Base-by-base conservation (phyloP, 2,797 vertebrate genomes). In the Rhynchotus rufescens region DNA sequence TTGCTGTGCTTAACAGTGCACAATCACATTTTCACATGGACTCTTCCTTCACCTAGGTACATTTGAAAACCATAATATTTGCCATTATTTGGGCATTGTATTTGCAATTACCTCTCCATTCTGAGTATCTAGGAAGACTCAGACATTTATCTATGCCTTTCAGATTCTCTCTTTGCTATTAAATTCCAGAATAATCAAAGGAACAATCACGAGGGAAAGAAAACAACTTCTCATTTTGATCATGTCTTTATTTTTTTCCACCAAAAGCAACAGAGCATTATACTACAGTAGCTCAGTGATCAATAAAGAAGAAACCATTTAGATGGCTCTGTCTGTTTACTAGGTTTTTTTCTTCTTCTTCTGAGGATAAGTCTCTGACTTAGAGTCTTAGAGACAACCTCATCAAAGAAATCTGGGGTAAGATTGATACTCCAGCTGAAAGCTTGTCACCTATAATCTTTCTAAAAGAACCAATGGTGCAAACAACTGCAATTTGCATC, bases 221-320 rank as follows among this genome's bases (percentile, higher is more conserved):
- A 75, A 74, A 42, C 32, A 14, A 68, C 67, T 89, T 86, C 80
- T 80, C 57, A 32, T 69, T 9, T 52, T 51, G 23, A 36, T 78
- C 34, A 17, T 44, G 65, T 34, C 36, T 28, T 21, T 34, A 36
- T 4, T 3, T 40, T 44, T n/a, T 28, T 40, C 28, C 4, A 2
- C 30, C 23, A 30, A 81, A 86, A 84, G 30, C 38, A 74, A 34
- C 57, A 86, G 57, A 88, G 77, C 84, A 74, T 28, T 91, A 32
- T 78, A 78, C 30, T 68, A 42, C 42, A 61, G 90, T 88, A 66
- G 42, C 47, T 60, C 69, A 54, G 34, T 83, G 86, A 87, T 90
- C 92, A 93, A 89, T 93, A 93, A 89, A 88, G 68, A 54, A 86
- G 81, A 2, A 87, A 56, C 79, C 92, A 89, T 89, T 89, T 93